These are phyloP conservation scores for Eueremaeus valkanovi DNA, from an alignment of 2,888 invertebrate genomes.

Conservation along the genomic window DNA sequence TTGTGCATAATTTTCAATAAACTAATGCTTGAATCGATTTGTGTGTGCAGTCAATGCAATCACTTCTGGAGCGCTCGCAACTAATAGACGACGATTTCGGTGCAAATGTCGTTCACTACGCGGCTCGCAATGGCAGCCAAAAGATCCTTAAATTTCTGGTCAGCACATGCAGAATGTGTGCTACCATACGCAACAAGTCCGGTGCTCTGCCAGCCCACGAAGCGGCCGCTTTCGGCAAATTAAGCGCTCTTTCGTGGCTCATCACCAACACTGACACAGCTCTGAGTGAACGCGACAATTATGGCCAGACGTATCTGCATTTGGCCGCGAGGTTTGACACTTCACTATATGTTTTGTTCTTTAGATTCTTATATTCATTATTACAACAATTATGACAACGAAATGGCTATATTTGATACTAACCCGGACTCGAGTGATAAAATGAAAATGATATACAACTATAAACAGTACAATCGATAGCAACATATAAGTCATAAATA, in stretches of 20 bases:
- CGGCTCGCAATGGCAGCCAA: conserved; percentile 51
- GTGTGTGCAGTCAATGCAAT: conserved; percentile 34
- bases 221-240: conserved; percentile 53
- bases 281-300: conserved; percentile 51
- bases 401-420: too few species aligned
- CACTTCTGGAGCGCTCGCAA: conserved; percentile 41
- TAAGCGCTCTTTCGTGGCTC: conserved; percentile 52
- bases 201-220: conserved; percentile 54
- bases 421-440: too few species aligned
- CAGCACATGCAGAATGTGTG: conserved; percentile 48
- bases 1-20: background rate
- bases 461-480: too few species aligned
- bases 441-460: too few species aligned
- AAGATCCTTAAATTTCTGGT: conserved; percentile 51
- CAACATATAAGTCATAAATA: too few species aligned
- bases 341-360: background rate
- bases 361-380: too few species aligned
- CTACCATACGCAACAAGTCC: conserved; percentile 46
- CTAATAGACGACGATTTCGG: conserved; percentile 50
- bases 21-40: background rate
- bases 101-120: conserved; percentile 53
- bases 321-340: conserved; percentile 50
- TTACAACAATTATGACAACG: too few species aligned
- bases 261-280: conserved; percentile 48
- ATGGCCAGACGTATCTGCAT: conserved; percentile 52